Evolutionary conservation across 2,113 vertebrate species (phyloP).

Genomic region (Monarcha castaneiventris): DNA sequence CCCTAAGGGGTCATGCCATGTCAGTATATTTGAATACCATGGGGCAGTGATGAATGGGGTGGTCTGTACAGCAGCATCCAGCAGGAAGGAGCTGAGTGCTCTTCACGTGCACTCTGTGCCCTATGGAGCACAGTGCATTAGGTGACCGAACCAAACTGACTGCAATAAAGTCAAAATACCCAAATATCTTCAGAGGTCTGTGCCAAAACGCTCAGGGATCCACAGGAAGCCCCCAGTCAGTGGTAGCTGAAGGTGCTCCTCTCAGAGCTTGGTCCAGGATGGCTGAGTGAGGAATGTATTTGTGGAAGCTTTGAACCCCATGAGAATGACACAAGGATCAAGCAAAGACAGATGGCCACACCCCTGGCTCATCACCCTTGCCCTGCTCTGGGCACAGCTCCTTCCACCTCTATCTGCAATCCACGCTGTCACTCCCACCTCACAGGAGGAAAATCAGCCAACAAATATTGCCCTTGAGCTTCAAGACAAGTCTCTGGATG

Average conservation of each 20-base stretch:
- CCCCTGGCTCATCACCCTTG: background rate
- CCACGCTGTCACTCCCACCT: background rate
- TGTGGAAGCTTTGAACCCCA: background rate
- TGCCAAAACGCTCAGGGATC: background rate
- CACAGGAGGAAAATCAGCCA: background rate
- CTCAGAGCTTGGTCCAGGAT: background rate
- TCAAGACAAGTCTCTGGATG: background rate
- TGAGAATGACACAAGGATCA: fast-evolving
- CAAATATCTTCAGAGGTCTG: background rate
- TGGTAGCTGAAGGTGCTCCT: background rate
- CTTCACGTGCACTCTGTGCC: background rate
- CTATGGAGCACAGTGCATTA: background rate
- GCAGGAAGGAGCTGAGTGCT: background rate
- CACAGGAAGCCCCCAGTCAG: background rate
- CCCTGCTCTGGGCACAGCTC: background rate
- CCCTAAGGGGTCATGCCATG: background rate
- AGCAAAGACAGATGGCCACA: background rate
- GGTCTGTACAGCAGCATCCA: background rate
- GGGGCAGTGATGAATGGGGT: background rate
- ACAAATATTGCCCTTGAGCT: background rate
- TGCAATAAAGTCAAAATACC: background rate
- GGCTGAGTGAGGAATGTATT: background rate
- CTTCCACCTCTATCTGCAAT: background rate
- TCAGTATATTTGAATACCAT: background rate
- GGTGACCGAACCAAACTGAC: background rate